These are phyloP conservation scores for Uloborus plumipes DNA, from an alignment of 2,888 invertebrate species.

Conservation along the genomic window DNA sequence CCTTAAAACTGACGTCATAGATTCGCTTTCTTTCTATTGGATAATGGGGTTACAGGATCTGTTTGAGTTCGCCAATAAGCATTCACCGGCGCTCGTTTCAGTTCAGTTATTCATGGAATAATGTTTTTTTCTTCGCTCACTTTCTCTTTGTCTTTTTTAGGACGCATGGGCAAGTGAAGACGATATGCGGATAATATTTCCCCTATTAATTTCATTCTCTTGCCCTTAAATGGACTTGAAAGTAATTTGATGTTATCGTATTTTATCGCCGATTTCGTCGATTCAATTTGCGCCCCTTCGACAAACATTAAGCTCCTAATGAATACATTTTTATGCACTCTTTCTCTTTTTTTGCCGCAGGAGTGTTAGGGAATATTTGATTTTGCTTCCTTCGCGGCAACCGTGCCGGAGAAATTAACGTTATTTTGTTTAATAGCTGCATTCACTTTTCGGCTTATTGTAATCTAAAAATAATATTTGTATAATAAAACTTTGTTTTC, in stretches of 20 bases:
- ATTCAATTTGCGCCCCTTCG: constrained; percentile 43
- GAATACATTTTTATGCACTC: constrained; percentile 54
- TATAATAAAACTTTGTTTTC: too few species aligned
- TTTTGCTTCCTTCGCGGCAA: too few species aligned
- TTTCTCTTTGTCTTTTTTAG: constrained; percentile 19
- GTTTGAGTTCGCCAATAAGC: constrained; percentile 62
- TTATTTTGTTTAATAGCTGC: too few species aligned
- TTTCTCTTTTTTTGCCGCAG: neutral
- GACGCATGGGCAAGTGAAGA: neutral
- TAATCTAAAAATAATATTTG: too few species aligned
- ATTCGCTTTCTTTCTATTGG: constrained; percentile 58
- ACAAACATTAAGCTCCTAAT: constrained; percentile 51
- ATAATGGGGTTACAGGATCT: constrained; percentile 58
- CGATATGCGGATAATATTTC: constrained; percentile 31
- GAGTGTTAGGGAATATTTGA: too few species aligned
- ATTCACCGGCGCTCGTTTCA: constrained; percentile 50
- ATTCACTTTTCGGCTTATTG: too few species aligned
- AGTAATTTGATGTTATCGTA: constrained; percentile 59
- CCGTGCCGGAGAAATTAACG: too few species aligned
- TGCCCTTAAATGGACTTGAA: constrained; percentile 32
- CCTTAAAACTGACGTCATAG: constrained; percentile 53
- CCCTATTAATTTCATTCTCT: constrained; percentile 61
- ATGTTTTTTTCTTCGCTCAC: constrained; percentile 12
- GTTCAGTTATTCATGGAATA: neutral
- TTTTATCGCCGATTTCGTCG: constrained; percentile 50